Evolutionary conservation across 2,113 vertebrate genomes (phyloP).

Genomic region (Euleptes europaea): DNA sequence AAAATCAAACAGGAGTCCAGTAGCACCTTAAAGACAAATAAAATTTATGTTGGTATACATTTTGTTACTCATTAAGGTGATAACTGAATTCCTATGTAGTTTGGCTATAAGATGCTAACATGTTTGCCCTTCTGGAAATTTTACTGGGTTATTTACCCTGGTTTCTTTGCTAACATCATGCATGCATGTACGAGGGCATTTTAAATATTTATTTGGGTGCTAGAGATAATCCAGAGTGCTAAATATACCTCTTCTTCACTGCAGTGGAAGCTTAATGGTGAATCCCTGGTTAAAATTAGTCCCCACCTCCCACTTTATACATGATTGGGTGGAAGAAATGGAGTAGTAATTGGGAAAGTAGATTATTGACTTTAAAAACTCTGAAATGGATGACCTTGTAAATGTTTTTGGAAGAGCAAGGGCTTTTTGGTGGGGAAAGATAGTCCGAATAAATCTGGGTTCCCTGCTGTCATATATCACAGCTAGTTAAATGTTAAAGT

Average conservation of each 20-base stretch:
- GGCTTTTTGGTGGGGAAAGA: neutral
- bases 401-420: neutral
- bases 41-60: no score
- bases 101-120: no score
- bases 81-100: no score
- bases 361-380: neutral
- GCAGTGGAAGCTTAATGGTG: no score
- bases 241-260: neutral
- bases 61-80: no score
- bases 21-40: no score
- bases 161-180: neutral
- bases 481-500: slow-evolving; percentile 5
- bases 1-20: no score
- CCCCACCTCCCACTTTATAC: no score
- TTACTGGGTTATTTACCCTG: neutral
- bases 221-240: neutral
- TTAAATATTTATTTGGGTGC: neutral
- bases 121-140: neutral
- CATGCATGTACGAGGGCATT: neutral
- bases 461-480: neutral
- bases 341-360: neutral
- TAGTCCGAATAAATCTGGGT: neutral
- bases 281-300: no score
- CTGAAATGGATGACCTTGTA: neutral
- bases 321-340: neutral